Conservation (phyloP, 1,140 invertebrate genomes). For the Lepidostoma basale region DNA sequence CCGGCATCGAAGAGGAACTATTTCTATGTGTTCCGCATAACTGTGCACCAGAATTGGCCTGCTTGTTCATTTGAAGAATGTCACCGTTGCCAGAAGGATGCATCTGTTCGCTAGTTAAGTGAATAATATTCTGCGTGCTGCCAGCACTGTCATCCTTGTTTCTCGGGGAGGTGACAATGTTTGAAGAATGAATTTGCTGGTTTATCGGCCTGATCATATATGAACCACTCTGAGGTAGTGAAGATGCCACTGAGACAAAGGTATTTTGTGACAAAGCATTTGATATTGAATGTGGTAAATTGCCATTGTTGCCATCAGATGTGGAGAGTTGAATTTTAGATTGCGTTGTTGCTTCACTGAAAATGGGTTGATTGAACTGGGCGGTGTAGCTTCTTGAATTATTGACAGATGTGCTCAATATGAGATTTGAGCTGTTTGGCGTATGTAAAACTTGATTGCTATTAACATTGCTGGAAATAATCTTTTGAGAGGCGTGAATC, state of each 20-base stretch:
- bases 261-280: slow-evolving; percentile 27
- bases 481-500: slow-evolving; percentile 30
- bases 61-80: slow-evolving; percentile 20
- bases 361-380: slow-evolving; percentile 34
- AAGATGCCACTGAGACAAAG: slow-evolving; percentile 29
- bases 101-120: slow-evolving; percentile 29
- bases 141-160: slow-evolving; percentile 24
- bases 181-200: slow-evolving; percentile 30
- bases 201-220: slow-evolving; percentile 34
- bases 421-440: slow-evolving; percentile 28
- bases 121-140: slow-evolving; percentile 18
- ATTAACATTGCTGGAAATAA: slow-evolving; percentile 32
- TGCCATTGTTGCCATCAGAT: slow-evolving; percentile 9
- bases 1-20: slow-evolving; percentile 7
- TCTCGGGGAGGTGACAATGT: neutral
- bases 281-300: slow-evolving; percentile 21
- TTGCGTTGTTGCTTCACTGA: slow-evolving; percentile 33
- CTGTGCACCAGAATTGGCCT: neutral
- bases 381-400: slow-evolving; percentile 40
- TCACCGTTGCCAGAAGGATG: slow-evolving; percentile 11
- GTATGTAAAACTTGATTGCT: slow-evolving; percentile 19
- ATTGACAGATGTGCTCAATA: slow-evolving; percentile 32
- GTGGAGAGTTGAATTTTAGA: slow-evolving; percentile 29
- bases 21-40: slow-evolving; percentile 34
- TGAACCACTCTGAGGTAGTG: slow-evolving; percentile 22